Conservation (phyloP, 2,797 vertebrate species). For the Calcarius lapponicus region DNA sequence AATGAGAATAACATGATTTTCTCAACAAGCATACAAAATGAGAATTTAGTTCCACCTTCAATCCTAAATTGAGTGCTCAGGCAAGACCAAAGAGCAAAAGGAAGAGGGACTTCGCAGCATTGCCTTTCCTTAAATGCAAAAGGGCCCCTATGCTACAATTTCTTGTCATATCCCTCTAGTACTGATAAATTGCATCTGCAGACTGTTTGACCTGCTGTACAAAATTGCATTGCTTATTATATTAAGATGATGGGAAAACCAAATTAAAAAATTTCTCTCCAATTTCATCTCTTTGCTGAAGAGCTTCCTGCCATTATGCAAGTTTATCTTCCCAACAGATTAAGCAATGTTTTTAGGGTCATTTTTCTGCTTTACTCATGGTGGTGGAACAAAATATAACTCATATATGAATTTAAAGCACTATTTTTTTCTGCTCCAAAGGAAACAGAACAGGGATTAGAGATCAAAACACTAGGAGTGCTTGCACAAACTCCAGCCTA, state of each 20-base stretch:
- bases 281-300: neutral
- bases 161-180: neutral
- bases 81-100: neutral
- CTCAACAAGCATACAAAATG: neutral
- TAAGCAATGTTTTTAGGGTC: neutral
- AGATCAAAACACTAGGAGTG: neutral
- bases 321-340: neutral
- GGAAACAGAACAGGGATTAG: neutral
- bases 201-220: neutral
- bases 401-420: neutral
- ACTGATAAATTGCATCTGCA: neutral
- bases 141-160: neutral
- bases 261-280: slow-evolving; percentile 8
- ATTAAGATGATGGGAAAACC: neutral
- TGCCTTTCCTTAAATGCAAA: neutral
- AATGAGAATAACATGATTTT: neutral
- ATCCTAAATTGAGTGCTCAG: neutral
- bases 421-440: neutral
- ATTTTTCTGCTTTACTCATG: neutral
- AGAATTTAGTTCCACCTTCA: neutral
- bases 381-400: neutral
- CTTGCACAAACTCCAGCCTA: neutral
- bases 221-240: neutral
- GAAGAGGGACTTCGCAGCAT: neutral
- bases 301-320: neutral